A percentile compares a stretch with the other conserved stretches of the same genome.
Conservation (phyloP, 1,140 invertebrate species). For the Contarinia nasturtii region DNA sequence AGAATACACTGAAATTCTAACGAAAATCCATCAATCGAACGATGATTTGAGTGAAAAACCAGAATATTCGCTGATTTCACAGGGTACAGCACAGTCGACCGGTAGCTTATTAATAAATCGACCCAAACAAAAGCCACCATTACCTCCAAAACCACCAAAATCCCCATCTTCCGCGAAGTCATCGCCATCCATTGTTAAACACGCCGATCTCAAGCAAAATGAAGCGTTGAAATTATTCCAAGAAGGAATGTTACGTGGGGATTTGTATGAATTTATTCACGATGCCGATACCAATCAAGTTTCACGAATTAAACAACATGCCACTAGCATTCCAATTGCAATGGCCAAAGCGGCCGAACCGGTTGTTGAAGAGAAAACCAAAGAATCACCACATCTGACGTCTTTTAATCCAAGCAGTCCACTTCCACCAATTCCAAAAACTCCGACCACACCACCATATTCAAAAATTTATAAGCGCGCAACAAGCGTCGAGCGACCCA, state of each 20-base stretch:
- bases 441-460: background rate
- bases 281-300: constrained; percentile 20
- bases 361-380: background rate
- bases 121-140: constrained; percentile 12
- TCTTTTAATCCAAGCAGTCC: constrained; percentile 1
- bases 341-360: background rate
- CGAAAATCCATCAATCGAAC: background rate
- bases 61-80: background rate
- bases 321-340: constrained; percentile 1
- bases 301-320: constrained; percentile 6
- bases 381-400: too few species aligned
- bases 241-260: constrained; percentile 19
- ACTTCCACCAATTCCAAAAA: constrained; percentile 1
- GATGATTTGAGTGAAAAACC: background rate
- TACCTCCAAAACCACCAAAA: constrained; percentile 16
- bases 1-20: too few species aligned
- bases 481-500: constrained; percentile 7
- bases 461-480: constrained; percentile 11
- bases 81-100: constrained; percentile 11
- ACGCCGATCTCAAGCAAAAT: constrained; percentile 18
- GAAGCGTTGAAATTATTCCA: constrained; percentile 18
- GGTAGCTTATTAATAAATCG: constrained; percentile 12
- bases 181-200: constrained; percentile 9
- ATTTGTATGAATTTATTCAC: constrained; percentile 21
- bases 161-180: too few species aligned